Percentiles rank a stretch among this genome's conserved stretches.
These are phyloP conservation scores for Hippocampus mohnikei DNA, from an alignment of 2,113 vertebrate genomes.

Conservation along the genomic window DNA sequence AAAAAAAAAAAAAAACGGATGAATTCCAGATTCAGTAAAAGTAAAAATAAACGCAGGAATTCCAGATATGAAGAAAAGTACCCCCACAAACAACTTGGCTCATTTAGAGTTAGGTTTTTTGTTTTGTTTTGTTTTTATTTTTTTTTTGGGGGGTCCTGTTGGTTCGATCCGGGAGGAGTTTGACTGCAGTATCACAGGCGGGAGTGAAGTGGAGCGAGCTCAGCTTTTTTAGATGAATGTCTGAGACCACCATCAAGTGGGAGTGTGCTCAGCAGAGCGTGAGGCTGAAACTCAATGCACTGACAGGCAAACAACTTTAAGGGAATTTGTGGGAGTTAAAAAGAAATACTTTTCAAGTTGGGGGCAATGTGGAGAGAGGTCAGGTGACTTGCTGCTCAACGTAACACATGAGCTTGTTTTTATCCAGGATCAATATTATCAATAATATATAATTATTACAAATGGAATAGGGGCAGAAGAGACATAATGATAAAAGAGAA, in stretches of 20 bases:
- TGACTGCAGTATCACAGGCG: conserved; percentile 37
- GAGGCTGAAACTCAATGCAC: conserved; percentile 50
- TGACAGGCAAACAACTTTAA: conserved; percentile 61
- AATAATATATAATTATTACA: background rate
- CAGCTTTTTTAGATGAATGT: conserved; percentile 52
- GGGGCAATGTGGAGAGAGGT: background rate
- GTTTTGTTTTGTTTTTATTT: background rate
- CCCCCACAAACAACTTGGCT: conserved; percentile 31
- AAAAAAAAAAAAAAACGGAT: background rate
- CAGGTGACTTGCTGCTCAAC: conserved; percentile 47
- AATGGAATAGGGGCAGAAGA: background rate
- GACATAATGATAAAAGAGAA: background rate
- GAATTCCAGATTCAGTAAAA: background rate
- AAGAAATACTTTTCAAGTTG: conserved; percentile 40
- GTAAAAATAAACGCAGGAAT: background rate
- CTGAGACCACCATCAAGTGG: conserved; percentile 46
- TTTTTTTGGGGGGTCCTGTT: background rate
- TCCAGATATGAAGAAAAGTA: conserved; percentile 2
- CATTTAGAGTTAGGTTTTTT: conserved; percentile 31
- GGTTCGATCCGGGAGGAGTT: conserved; percentile 43
- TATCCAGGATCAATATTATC: background rate
- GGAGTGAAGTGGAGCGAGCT: conserved; percentile 45
- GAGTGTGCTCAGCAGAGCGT: conserved; percentile 56
- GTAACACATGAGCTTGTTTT: conserved; percentile 33
- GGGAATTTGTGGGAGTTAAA: conserved; percentile 60